A percentile compares a stretch with the other conserved stretches of the same genome.
These are phyloP conservation scores for Marronus borbonicus DNA, from an alignment of 2,888 invertebrate genomes.

Conservation along the genomic window DNA sequence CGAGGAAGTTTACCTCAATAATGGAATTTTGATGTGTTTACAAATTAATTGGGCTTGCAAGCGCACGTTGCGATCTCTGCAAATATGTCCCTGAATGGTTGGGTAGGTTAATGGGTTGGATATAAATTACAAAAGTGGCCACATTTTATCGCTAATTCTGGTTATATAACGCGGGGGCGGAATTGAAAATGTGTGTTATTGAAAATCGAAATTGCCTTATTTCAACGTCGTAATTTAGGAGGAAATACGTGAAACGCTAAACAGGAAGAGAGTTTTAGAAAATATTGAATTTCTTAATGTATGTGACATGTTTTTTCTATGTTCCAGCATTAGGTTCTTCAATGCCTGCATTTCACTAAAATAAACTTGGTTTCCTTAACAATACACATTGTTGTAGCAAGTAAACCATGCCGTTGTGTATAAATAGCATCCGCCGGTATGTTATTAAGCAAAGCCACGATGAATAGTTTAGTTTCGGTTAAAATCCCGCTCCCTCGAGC, in stretches of 20 bases:
- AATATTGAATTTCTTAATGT: not conserved
- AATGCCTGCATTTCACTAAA: no score
- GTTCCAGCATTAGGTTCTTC: no score
- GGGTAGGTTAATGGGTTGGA: slow-evolving; percentile 1
- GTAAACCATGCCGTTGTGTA: no score
- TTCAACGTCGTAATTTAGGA: not conserved
- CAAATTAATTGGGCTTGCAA: slow-evolving; percentile 25
- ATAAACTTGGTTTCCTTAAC: no score
- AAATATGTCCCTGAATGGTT: slow-evolving; percentile 19
- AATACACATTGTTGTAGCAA: no score
- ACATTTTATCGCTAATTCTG: not conserved
- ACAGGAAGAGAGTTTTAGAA: not conserved
- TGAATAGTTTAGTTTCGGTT: no score
- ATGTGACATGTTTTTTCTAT: no score
- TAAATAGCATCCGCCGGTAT: no score
- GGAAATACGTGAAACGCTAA: not conserved
- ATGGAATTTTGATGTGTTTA: slow-evolving; percentile 42
- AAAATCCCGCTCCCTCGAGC: no score
- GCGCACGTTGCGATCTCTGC: slow-evolving; percentile 1
- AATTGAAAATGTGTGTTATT: slow-evolving; percentile 15
- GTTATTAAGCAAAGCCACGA: no score
- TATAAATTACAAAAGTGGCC: not conserved
- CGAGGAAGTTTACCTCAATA: slow-evolving; percentile 32
- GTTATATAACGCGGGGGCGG: not conserved
- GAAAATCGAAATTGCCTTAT: not conserved